Percentiles rank a stretch among this genome's conserved stretches.
Evolutionary conservation across 1,140 invertebrate genomes (phyloP).

Genomic region (Patella vulgata): DNA sequence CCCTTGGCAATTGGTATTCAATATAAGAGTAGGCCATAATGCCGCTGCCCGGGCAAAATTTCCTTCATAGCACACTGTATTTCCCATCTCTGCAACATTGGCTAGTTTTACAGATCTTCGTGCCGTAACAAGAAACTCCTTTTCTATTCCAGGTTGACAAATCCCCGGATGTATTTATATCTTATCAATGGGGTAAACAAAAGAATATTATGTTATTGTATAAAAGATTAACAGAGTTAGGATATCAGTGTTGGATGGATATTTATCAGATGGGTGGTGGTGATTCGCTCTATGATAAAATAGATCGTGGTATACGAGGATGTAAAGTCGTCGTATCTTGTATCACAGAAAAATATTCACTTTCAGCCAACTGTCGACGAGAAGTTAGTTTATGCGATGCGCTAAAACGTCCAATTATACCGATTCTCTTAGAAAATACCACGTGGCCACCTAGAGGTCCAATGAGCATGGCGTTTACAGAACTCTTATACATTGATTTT

Average conservation of each 20-base stretch:
- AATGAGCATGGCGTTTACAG: constrained; percentile 59
- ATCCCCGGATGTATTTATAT: constrained; percentile 55
- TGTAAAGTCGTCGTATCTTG: constrained; percentile 54
- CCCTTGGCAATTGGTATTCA: too few species aligned
- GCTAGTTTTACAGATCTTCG: too few species aligned
- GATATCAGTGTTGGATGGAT: constrained; percentile 61
- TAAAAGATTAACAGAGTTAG: constrained; percentile 42
- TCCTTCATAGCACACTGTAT: too few species aligned
- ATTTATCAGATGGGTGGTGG: too few species aligned
- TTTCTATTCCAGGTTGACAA: constrained; percentile 5
- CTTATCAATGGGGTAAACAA: constrained; percentile 64
- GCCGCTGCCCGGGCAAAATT: too few species aligned
- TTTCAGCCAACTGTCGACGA: constrained; percentile 60
- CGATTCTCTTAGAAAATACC: constrained; percentile 51
- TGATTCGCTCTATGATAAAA: constrained; percentile 63
- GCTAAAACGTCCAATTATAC: constrained; percentile 60
- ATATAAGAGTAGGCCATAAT: too few species aligned
- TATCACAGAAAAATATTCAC: constrained; percentile 58
- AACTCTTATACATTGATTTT: too few species aligned
- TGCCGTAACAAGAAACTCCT: too few species aligned
- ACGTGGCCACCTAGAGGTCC: constrained; percentile 57
- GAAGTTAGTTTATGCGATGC: constrained; percentile 59
- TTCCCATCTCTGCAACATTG: too few species aligned
- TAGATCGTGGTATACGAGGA: constrained; percentile 57
- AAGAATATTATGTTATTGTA: constrained; percentile 54